phyloP scores from a whole-genome alignment of 2,888 invertebrate genomes.

The Drosophila cracens region DNA sequence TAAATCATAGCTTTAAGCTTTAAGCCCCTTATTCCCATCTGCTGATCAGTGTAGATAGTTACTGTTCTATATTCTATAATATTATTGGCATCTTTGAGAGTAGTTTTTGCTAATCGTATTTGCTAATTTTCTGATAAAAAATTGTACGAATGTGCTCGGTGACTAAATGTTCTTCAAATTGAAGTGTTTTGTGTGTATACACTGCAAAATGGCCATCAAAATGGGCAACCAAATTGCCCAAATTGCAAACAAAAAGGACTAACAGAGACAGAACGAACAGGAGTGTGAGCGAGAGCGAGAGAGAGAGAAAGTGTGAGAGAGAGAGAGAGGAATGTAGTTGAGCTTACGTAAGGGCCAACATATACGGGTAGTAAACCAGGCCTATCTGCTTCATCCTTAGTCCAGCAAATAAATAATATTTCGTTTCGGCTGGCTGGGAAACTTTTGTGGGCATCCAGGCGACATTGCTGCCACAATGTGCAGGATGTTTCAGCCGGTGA shows the following conservation, averaged over 20 bases:
- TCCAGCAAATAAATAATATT: slow-evolving; percentile 69
- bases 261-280: neutral
- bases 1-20: neutral
- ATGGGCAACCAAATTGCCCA: slow-evolving; percentile 47
- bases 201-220: slow-evolving; percentile 56
- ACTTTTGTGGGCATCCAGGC: slow-evolving; percentile 48
- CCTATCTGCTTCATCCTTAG: neutral
- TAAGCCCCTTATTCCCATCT: neutral
- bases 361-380: slow-evolving; percentile 30
- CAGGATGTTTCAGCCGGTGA: slow-evolving; percentile 36
- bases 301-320: no score
- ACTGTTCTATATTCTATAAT: neutral
- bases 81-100: neutral
- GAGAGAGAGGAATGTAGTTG: neutral
- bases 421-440: slow-evolving; percentile 39
- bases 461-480: slow-evolving; percentile 46
- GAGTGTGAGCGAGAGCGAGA: neutral
- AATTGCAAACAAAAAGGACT: slow-evolving; percentile 52
- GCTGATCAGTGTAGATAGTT: neutral
- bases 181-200: slow-evolving; percentile 58
- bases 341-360: slow-evolving; percentile 7
- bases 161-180: slow-evolving; percentile 26
- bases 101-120: neutral
- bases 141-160: neutral
- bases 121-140: neutral